These are phyloP conservation scores for Formica aserva DNA, from an alignment of 2,888 invertebrate genomes.

Conservation along the genomic window DNA sequence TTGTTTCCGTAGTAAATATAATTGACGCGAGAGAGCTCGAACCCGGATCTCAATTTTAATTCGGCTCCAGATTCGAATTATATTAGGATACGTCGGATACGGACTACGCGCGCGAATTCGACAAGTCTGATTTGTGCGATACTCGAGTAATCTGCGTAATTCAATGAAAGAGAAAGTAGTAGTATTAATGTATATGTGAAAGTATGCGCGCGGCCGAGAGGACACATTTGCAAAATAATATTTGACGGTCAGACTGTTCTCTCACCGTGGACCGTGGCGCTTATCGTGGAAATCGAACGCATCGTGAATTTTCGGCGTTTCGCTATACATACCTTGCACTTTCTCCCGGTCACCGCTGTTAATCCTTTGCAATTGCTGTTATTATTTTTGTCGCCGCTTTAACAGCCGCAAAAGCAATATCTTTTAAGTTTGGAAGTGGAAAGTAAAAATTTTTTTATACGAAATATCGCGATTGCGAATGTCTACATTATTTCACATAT, in stretches of 20 bases:
- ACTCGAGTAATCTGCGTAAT: constrained; percentile 42
- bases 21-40: constrained; percentile 2
- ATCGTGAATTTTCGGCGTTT: constrained; percentile 43
- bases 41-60: constrained; percentile 23
- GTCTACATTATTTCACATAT: neutral
- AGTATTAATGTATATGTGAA: constrained; percentile 52
- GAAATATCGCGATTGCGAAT: neutral
- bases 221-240: constrained; percentile 41
- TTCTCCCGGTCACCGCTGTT: constrained; percentile 42
- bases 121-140: constrained; percentile 44
- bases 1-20: neutral
- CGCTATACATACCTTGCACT: constrained; percentile 25
- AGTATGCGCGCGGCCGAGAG: constrained; percentile 24
- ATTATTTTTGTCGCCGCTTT: constrained; percentile 48
- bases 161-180: constrained; percentile 51
- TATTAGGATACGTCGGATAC: constrained; percentile 25
- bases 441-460: constrained; percentile 15
- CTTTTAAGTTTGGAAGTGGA: constrained; percentile 21
- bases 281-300: constrained; percentile 52
- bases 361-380: constrained; percentile 41
- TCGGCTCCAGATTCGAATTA: constrained; percentile 22
- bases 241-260: constrained; percentile 13
- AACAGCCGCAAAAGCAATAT: constrained; percentile 20
- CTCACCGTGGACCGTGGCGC: neutral
- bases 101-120: constrained; percentile 16